Base-by-base conservation (phyloP, 2,797 vertebrate genomes). In the Naso thynnoides region DNA sequence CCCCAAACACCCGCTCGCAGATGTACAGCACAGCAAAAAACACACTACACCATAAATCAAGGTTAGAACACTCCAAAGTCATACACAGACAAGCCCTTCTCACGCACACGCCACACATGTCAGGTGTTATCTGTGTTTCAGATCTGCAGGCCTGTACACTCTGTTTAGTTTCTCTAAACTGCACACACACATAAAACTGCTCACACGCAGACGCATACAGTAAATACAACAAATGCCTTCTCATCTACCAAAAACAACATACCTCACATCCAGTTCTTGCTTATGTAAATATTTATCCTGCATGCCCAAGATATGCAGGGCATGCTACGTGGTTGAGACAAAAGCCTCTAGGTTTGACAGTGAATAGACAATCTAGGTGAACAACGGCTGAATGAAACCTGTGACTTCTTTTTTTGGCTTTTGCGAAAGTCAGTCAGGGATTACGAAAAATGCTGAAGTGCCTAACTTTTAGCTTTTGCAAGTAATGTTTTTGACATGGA, bases 191-290 rank as follows among this genome's bases (percentile, higher is more conserved):
- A 76, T 64, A 59, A 54, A 86, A 76, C 78, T 18, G 33, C 47
- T 45, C 84, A 76, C 79, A 50, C 83, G 65, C 84, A 81, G 70
- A 73, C 73, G 80, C 84, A 88, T 60, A 75, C 84, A 72, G 86
- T 87, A 92, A 92, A 92, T 82, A 89, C 81, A 92, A 93, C 87
- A 92, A 87, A 90, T 90, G 78, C 90, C 79, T 86, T 86, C 83
- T 84, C 74, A 53, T 83, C 76, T 72, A 85, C 73, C 82, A 89
- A 82, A 77, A 91, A 87, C 81, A 91, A 88, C 88, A 89, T 76
- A 85, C 81, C 83, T 91, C 83, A 78, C 68, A 88, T 77, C 85
- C 83, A 86, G 74, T 64, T 73, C 78, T 80, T 19, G 71, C 87
- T 83, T 83, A 67, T 86, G 77, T 87, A 89, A 93, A 94, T 93